A percentile compares a stretch with the other conserved stretches of the same genome.
These are phyloP conservation scores for Drosophila anomalipes DNA, from an alignment of 2,888 invertebrate genomes.

Conservation along the genomic window DNA sequence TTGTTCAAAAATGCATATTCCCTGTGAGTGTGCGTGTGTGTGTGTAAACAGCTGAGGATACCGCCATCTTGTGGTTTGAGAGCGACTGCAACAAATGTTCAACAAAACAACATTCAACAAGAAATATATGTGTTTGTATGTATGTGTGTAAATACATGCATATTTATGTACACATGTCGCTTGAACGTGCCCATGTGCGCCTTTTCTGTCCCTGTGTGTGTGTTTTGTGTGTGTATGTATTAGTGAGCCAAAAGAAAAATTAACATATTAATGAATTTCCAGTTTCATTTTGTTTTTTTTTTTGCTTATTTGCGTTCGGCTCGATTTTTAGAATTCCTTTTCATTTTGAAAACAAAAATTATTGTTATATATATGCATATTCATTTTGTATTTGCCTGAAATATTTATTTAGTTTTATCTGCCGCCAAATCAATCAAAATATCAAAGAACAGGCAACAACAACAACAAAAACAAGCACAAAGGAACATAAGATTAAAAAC, in stretches of 20 bases:
- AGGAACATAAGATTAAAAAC: conserved; percentile 27
- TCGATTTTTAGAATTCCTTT: conserved; percentile 34
- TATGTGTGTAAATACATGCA: conserved; percentile 1
- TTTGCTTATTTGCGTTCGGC: conserved; percentile 39
- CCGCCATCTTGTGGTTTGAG: conserved; percentile 39
- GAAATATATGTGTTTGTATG: not conserved
- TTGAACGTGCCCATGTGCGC: conserved; percentile 54
- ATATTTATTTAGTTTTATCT: conserved; percentile 34
- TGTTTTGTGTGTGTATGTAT: conserved; percentile 16
- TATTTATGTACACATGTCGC: conserved; percentile 17
- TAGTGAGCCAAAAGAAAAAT: conserved; percentile 56
- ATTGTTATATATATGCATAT: conserved; percentile 1
- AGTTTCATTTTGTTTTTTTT: conserved; percentile 61
- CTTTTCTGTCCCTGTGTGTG: conserved; percentile 11
- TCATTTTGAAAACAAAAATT: conserved; percentile 30
- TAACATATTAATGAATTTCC: conserved; percentile 79
- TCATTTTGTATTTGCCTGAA: conserved; percentile 15
- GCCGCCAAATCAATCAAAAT: conserved; percentile 53
- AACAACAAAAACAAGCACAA: conserved; percentile 1
- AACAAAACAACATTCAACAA: conserved; percentile 13
- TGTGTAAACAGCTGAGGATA: conserved; percentile 48
- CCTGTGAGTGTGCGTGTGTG: conserved; percentile 5
- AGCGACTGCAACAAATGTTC: conserved; percentile 33
- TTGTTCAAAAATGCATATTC: conserved; percentile 8
- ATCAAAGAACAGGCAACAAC: conserved; percentile 16